Evolutionary conservation across 30 jellyfish, hydroid and myxozoan genomes (phyloP).

Genomic region (Morbakka virulenta): DNA sequence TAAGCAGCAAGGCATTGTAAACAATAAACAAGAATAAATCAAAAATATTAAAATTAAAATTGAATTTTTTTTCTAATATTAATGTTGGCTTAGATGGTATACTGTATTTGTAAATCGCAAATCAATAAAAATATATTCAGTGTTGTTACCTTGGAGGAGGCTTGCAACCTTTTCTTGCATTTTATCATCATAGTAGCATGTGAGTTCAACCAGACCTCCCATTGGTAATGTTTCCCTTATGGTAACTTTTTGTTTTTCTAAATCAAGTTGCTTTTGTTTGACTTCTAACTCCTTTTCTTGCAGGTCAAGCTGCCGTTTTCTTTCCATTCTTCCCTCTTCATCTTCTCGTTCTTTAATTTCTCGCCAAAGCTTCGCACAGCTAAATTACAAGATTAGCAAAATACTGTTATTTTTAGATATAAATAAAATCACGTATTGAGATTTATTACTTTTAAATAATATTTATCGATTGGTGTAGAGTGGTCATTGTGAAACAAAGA

Average conservation of each 20-base stretch:
- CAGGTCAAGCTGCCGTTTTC: constrained; percentile 61
- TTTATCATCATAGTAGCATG: constrained; percentile 92
- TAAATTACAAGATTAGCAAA: too few species aligned
- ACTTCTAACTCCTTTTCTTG: constrained; percentile 75
- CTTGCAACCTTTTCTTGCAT: constrained; percentile 81
- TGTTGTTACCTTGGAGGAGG: constrained; percentile 81
- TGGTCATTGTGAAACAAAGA: not conserved
- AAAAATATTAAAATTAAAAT: too few species aligned
- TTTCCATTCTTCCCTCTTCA: constrained; percentile 59
- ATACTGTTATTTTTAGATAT: too few species aligned
- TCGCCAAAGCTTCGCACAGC: constrained; percentile 95
- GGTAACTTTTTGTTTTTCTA: constrained; percentile 95
- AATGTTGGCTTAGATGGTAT: too few species aligned
- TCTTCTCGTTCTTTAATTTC: constrained; percentile 66
- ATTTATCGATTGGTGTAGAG: not conserved
- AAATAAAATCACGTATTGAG: too few species aligned
- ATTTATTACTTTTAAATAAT: too few species aligned
- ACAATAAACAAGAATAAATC: too few species aligned
- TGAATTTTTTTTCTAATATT: too few species aligned
- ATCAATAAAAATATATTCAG: too few species aligned
- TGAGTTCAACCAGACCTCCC: constrained; percentile 83
- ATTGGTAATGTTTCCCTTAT: constrained; percentile 69
- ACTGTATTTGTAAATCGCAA: too few species aligned
- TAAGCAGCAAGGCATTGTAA: too few species aligned
- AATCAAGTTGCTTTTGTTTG: constrained; percentile 73